phyloP scores from a whole-genome alignment of 2,888 invertebrate species.

The Hydriomena furcata region DNA sequence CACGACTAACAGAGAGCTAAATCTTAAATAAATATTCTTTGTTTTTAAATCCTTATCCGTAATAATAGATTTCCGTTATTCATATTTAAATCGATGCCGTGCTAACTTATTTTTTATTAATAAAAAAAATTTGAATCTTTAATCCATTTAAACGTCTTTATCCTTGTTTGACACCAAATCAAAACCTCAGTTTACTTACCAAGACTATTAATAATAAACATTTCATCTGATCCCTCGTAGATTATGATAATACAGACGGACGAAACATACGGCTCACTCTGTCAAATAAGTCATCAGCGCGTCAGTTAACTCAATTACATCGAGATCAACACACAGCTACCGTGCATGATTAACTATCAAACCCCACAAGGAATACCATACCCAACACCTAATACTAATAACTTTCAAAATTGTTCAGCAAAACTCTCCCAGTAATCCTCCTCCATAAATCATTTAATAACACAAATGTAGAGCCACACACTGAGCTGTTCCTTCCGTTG shows the following conservation, averaged over 20 bases:
- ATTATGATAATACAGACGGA: conserved; percentile 61
- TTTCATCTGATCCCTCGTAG: conserved; percentile 55
- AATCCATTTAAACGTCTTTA: conserved; percentile 3
- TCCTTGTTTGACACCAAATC: conserved; percentile 35
- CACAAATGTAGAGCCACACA: conserved; percentile 81
- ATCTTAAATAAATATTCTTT: neutral
- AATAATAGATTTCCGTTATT: too few relatives aligned
- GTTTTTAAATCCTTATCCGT: neutral
- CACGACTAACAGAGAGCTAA: neutral
- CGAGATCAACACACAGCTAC: conserved; percentile 81
- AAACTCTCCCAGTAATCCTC: conserved; percentile 66
- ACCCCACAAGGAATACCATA: conserved; percentile 46
- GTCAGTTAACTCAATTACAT: conserved; percentile 82
- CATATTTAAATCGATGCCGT: too few relatives aligned
- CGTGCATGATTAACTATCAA: conserved; percentile 71
- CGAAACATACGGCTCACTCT: conserved; percentile 73
- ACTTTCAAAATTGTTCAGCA: conserved; percentile 57
- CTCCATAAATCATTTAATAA: conserved; percentile 83
- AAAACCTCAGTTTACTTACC: conserved; percentile 42
- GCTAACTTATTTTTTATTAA: neutral
- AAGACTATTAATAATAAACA: conserved; percentile 49
- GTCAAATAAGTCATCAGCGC: conserved; percentile 82
- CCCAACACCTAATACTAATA: conserved; percentile 51
- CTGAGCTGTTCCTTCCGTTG: conserved; percentile 79
- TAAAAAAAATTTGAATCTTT: too few relatives aligned